These are phyloP conservation scores for Megaustenia siamemsis DNA, from an alignment of 2,888 invertebrate genomes.

Conservation along the genomic window DNA sequence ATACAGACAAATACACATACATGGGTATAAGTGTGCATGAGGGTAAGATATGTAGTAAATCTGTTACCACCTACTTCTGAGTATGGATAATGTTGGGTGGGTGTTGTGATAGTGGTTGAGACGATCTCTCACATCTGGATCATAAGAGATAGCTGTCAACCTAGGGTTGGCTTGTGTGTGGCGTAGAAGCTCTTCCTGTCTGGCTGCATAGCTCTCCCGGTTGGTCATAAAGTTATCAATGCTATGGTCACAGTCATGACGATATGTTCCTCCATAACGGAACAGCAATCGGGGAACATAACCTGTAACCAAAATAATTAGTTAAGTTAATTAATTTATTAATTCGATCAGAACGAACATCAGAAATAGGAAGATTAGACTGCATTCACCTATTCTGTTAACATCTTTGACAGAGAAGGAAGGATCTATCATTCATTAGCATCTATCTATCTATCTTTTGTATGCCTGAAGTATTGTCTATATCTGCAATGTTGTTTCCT, in stretches of 20 bases:
- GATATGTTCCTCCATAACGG: constrained; percentile 79
- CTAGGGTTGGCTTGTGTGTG: constrained; percentile 70
- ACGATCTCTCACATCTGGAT: constrained; percentile 75
- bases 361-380: too few relatives aligned
- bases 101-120: constrained; percentile 76
- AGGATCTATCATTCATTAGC: too few relatives aligned
- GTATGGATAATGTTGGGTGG: constrained; percentile 68
- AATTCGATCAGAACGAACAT: too few relatives aligned
- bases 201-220: constrained; percentile 65
- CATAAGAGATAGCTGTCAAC: constrained; percentile 74
- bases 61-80: constrained; percentile 66
- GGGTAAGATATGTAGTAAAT: too few relatives aligned
- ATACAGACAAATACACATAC: too few relatives aligned
- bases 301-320: constrained; percentile 72
- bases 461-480: too few relatives aligned
- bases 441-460: too few relatives aligned
- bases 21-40: too few relatives aligned
- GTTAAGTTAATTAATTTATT: too few relatives aligned
- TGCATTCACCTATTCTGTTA: too few relatives aligned
- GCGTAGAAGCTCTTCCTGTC: constrained; percentile 67
- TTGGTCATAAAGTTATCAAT: constrained; percentile 76
- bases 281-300: constrained; percentile 79
- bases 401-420: too few relatives aligned
- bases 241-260: constrained; percentile 78
- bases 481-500: too few relatives aligned